phyloP scores from a whole-genome alignment of 2,113 vertebrate species.

The Rhinoderma darwinii region DNA sequence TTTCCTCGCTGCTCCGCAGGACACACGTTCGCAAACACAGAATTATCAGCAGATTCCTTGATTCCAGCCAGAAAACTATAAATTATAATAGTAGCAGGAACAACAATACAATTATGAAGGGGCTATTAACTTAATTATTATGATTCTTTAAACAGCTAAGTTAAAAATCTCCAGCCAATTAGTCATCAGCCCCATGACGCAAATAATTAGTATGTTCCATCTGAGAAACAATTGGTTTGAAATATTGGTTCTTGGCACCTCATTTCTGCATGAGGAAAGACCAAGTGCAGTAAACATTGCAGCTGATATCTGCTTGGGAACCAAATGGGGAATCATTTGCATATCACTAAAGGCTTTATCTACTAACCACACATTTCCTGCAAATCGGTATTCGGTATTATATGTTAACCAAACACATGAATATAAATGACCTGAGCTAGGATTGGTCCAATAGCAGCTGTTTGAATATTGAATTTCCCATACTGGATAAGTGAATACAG shows the following conservation, averaged over 20 bases:
- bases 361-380: slow-evolving; percentile 44
- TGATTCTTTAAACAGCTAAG: slow-evolving; percentile 56
- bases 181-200: slow-evolving; percentile 28
- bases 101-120: slow-evolving; percentile 46
- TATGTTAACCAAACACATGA: slow-evolving; percentile 41
- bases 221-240: slow-evolving; percentile 21
- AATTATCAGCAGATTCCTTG: slow-evolving; percentile 8
- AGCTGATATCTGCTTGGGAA: slow-evolving; percentile 26
- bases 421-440: slow-evolving; percentile 36
- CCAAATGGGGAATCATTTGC: slow-evolving; percentile 43
- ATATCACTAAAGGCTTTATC: slow-evolving; percentile 43
- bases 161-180: slow-evolving; percentile 52
- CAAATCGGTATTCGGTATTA: slow-evolving; percentile 30
- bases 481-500: background rate
- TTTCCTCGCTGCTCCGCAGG: background rate
- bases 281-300: slow-evolving; percentile 44
- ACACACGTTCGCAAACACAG: background rate
- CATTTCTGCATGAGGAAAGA: slow-evolving; percentile 3
- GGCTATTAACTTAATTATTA: slow-evolving; percentile 61
- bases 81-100: slow-evolving; percentile 60
- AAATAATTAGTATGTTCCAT: slow-evolving; percentile 28
- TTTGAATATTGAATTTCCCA: background rate
- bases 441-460: slow-evolving; percentile 17
- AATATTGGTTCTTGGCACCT: slow-evolving; percentile 44
- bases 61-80: slow-evolving; percentile 58